These are phyloP conservation scores for Pomacea canaliculata DNA, from an alignment of 2,888 invertebrate species.

Conservation along the genomic window DNA sequence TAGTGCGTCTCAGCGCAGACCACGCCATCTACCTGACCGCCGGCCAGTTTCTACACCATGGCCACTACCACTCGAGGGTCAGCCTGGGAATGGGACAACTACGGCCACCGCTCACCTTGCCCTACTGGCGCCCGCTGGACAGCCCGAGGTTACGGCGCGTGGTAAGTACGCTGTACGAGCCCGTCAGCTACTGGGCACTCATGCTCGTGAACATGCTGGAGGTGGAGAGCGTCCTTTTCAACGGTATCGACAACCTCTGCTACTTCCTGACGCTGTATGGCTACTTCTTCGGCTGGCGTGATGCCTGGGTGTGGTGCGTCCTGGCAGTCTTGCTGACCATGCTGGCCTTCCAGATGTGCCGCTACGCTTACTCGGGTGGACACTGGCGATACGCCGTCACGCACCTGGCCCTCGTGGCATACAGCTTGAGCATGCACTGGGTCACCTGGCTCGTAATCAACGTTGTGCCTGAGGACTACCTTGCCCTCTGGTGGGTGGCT, in stretches of 20 bases:
- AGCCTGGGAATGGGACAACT: conserved; percentile 24
- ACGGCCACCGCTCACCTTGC: conserved; percentile 27
- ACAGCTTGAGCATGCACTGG: conserved; percentile 17
- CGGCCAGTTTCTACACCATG: conserved; percentile 34
- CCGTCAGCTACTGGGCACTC: conserved; percentile 30
- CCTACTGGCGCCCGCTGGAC: conserved; percentile 24
- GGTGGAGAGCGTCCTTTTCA: conserved; percentile 19
- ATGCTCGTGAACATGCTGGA: conserved; percentile 21
- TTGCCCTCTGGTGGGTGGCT: conserved; percentile 13
- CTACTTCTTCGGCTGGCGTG: conserved; percentile 17
- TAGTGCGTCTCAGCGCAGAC: conserved; percentile 26
- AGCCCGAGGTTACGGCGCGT: conserved; percentile 4
- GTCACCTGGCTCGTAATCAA: conserved; percentile 13
- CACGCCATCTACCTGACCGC: conserved; percentile 22
- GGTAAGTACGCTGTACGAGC: conserved; percentile 28
- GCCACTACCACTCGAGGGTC: conserved; percentile 4
- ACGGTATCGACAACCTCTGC: conserved; percentile 21
- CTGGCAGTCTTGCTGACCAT: not conserved
- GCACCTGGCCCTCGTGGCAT: not conserved
- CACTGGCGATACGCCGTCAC: conserved; percentile 1
- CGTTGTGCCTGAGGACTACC: conserved; percentile 8
- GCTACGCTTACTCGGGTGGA: not conserved
- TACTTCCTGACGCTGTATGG: conserved; percentile 21
- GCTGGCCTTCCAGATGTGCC: not conserved
- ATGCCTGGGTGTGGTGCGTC: not conserved